Conservation (phyloP, 2,888 invertebrate genomes). For the Orthosia incerta region DNA sequence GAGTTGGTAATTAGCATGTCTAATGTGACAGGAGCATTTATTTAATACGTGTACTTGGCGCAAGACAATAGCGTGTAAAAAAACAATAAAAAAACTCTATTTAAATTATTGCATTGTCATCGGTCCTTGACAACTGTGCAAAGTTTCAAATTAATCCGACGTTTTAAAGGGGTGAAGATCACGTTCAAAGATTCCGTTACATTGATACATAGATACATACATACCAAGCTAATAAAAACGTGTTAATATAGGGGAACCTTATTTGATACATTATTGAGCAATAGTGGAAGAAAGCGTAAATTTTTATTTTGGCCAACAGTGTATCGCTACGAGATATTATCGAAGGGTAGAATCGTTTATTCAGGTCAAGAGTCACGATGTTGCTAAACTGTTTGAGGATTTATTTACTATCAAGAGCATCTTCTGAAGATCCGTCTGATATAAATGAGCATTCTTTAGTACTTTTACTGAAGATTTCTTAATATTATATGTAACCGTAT, state of each 20-base stretch:
- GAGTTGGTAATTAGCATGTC: no score
- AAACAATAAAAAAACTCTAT: no score
- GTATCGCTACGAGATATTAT: slow-evolving; percentile 6
- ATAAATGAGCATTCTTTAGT: background rate
- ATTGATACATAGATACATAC: no score
- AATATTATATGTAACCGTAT: background rate
- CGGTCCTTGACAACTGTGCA: no score
- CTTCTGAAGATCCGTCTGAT: background rate
- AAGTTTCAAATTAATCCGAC: no score
- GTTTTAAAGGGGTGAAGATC: no score
- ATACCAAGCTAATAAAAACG: no score
- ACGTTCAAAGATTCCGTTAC: no score
- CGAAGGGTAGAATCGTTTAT: slow-evolving; percentile 7
- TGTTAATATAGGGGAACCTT: background rate
- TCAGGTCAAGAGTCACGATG: slow-evolving; percentile 5
- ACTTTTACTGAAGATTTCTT: background rate
- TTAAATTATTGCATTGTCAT: no score
- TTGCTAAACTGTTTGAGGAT: slow-evolving; percentile 11
- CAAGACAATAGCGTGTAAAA: no score
- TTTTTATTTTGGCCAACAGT: slow-evolving; percentile 10
- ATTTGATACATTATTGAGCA: background rate
- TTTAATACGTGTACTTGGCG: no score
- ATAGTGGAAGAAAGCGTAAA: background rate
- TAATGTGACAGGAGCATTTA: no score
- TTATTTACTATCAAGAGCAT: background rate